phyloP scores from a whole-genome alignment of 2,888 invertebrate genomes.

The Tenodera sinensis region DNA sequence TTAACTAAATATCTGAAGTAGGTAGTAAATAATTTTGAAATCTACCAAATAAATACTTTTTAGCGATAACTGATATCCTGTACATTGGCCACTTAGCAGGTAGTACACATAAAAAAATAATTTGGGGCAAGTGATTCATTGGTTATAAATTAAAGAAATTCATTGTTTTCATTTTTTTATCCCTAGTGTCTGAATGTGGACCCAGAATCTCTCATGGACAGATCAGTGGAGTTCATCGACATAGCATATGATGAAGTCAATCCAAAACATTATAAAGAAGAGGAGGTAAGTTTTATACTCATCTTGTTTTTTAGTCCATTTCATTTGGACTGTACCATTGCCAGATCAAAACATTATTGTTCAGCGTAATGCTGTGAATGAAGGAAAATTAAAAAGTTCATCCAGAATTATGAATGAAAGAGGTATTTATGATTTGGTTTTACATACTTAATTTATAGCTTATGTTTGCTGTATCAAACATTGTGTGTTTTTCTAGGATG shows the following conservation, averaged over 20 bases:
- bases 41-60: too few relatives aligned
- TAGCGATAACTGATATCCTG: too few relatives aligned
- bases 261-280: constrained; percentile 83
- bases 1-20: too few relatives aligned
- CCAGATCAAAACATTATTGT: not conserved
- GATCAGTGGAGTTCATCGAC: constrained; percentile 77
- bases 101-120: too few relatives aligned
- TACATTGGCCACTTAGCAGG: too few relatives aligned
- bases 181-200: constrained; percentile 69
- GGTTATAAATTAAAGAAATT: not conserved
- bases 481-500: constrained; percentile 52
- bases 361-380: too few relatives aligned
- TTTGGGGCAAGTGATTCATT: too few relatives aligned
- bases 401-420: too few relatives aligned
- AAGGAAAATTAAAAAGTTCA: not conserved
- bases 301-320: not conserved
- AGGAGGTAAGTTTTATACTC: constrained; percentile 53
- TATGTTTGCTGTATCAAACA: too few relatives aligned
- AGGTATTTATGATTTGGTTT: too few relatives aligned
- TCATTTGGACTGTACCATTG: not conserved
- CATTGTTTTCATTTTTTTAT: constrained; percentile 20
- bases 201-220: constrained; percentile 66
- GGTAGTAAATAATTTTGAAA: too few relatives aligned
- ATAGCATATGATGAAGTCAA: constrained; percentile 85
- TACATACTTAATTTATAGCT: too few relatives aligned